Base-by-base conservation (phyloP, 1,140 invertebrate species). In the Sminthurinus signatus region DNA sequence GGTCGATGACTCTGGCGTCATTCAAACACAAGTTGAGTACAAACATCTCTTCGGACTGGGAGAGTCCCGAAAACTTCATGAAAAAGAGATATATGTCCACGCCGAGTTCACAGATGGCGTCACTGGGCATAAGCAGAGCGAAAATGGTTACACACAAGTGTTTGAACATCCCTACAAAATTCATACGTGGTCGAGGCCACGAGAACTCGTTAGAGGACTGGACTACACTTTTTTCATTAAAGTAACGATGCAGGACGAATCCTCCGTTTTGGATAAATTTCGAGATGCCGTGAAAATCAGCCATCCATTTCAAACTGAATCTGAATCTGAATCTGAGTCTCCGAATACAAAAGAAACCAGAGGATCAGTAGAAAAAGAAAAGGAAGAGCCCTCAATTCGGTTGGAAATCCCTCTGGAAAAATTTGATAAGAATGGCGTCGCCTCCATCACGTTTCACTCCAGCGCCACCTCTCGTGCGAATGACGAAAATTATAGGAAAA, bases 131-230 rank as follows among this genome's bases (percentile, higher is more conserved):
- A n/a, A n/a, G 2, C n/a, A 4, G 57, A 96, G 93, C 77, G 81
- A 82, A 14, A 83, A 88, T 0, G 76, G 83, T 0, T 81, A 83
- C 65, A 80, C 93, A 60, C 83, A 83, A 19, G 75, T 95, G 2
- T 85, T 94, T 73, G 82, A 85, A 61, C 84, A 89, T 68, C 86
- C 87, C 28, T 91, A 93, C 71, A 86, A 85, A 71, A 81, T 96
- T 75, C 86, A 90, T 67, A 80, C 90, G 50, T 82, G 89, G 43
- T 85, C 89, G 69, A 87, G 87, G 0, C 82, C 90, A 2, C 83
- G 86, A 56, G 86, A 85, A 68, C 96, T 90, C 75, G 93, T 93
- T 74, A 89, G 91, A 1, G 88, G 86, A 5, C 80, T 96, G 19
- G 59, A 63, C 15, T 32, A 52, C 2, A 60, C 39, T 28, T 10